phyloP scores from a whole-genome alignment of 1,140 invertebrate genomes.

The Bombus cullumanus region DNA sequence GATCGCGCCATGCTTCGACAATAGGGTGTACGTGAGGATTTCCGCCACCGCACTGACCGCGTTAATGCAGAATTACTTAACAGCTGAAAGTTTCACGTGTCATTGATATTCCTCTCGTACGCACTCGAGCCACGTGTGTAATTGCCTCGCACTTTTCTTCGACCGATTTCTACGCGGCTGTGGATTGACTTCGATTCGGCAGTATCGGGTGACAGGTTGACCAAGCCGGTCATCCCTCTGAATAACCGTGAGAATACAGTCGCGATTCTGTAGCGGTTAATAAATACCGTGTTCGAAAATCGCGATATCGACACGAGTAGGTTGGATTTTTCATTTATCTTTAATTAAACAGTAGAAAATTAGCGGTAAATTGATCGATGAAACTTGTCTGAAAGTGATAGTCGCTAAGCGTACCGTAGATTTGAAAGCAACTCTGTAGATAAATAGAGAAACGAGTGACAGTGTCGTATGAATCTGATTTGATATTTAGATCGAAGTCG shows the following conservation, averaged over 20 bases:
- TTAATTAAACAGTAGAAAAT: neutral
- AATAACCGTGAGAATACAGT: neutral
- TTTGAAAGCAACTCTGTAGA: too few relatives aligned
- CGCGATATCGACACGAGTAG: neutral
- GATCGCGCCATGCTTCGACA: conserved; percentile 4
- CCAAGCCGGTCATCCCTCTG: neutral
- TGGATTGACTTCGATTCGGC: conserved; percentile 9
- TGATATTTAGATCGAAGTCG: too few relatives aligned
- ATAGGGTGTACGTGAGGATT: conserved; percentile 14
- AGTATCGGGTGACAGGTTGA: neutral
- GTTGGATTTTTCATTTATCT: neutral
- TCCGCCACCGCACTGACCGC: neutral
- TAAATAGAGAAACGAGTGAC: too few relatives aligned
- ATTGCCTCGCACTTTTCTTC: conserved; percentile 46
- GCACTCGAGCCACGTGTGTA: neutral
- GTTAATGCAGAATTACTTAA: conserved; percentile 75
- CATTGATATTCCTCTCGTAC: conserved; percentile 74
- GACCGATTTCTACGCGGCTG: conserved; percentile 50
- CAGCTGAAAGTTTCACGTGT: conserved; percentile 73
- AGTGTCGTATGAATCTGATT: too few relatives aligned
- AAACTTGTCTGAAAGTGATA: too few relatives aligned
- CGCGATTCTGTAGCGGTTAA: neutral
- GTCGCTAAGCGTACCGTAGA: too few relatives aligned
- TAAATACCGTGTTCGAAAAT: too few relatives aligned
- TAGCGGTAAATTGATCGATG: too few relatives aligned